These are phyloP conservation scores for Nephrotoma flavescens DNA, from an alignment of 2,888 invertebrate species.

Conservation along the genomic window DNA sequence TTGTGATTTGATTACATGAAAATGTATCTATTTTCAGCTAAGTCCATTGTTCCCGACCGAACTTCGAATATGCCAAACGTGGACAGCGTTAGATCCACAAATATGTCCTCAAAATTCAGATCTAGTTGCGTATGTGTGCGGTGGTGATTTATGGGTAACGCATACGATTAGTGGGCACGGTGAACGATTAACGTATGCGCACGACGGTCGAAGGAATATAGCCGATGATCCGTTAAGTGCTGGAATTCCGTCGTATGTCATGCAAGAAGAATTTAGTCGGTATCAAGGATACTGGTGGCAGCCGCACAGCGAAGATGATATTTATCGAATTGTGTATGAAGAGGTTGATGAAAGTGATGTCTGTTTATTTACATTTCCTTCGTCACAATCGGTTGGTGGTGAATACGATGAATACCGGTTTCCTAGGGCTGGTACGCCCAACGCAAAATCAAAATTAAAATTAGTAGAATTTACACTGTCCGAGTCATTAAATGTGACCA, in stretches of 20 bases:
- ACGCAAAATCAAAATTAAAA: constrained; percentile 80
- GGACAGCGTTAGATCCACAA: constrained; percentile 64
- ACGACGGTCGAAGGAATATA: constrained; percentile 49
- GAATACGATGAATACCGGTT: constrained; percentile 76
- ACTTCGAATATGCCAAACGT: constrained; percentile 42
- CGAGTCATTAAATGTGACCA: constrained; percentile 48
- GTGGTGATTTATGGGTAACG: constrained; percentile 84
- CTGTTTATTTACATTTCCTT: constrained; percentile 77
- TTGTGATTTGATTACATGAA: not conserved
- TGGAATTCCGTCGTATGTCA: constrained; percentile 95
- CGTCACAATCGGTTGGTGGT: constrained; percentile 61
- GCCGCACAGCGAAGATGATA: constrained; percentile 55
- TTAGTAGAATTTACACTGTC: constrained; percentile 62
- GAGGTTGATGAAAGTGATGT: constrained; percentile 84
- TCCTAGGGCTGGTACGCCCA: constrained; percentile 76
- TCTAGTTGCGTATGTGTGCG: constrained; percentile 78
- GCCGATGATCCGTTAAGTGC: constrained; percentile 77
- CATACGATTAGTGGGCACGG: constrained; percentile 44
- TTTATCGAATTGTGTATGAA: constrained; percentile 71
- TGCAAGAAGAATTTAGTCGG: constrained; percentile 94
- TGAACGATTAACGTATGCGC: constrained; percentile 53
- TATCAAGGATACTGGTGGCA: constrained; percentile 99
- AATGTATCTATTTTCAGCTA: constrained; percentile 25
- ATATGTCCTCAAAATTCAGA: constrained; percentile 43
- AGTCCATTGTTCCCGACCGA: constrained; percentile 54